These are phyloP conservation scores for Xylota segnis DNA, from an alignment of 2,888 invertebrate species.

Conservation along the genomic window DNA sequence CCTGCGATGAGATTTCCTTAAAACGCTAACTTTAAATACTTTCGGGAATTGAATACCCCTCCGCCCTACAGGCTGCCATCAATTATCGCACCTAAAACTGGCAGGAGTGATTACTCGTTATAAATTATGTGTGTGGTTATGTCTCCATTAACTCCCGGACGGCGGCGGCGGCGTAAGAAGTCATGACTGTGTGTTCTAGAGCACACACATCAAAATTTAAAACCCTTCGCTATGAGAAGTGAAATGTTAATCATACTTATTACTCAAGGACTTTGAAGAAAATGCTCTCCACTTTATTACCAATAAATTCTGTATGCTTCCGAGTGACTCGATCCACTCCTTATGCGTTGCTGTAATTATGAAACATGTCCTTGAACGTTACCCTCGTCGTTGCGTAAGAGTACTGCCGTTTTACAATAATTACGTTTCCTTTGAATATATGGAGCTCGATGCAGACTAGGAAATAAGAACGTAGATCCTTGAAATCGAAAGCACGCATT, in stretches of 20 bases:
- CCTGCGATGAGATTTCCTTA: background rate
- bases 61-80: background rate
- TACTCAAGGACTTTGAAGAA: background rate
- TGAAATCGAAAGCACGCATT: background rate
- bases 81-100: background rate
- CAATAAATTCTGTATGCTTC: background rate
- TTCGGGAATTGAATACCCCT: background rate
- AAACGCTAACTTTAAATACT: background rate
- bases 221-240: background rate
- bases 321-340: background rate
- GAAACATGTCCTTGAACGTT: background rate
- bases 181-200: background rate
- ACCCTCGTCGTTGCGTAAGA: background rate
- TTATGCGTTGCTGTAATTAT: background rate
- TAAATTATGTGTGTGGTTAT: background rate
- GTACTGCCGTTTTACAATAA: background rate
- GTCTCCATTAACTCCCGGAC: background rate
- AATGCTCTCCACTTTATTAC: constrained; percentile 11
- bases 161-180: background rate
- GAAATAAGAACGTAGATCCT: too few relatives aligned
- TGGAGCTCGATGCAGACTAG: too few relatives aligned
- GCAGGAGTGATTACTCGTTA: background rate
- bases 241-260: background rate
- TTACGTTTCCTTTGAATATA: background rate
- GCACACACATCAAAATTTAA: background rate